Evolutionary conservation across 2,113 vertebrate species (phyloP).

Genomic region (Illadopsis cleaveri): DNA sequence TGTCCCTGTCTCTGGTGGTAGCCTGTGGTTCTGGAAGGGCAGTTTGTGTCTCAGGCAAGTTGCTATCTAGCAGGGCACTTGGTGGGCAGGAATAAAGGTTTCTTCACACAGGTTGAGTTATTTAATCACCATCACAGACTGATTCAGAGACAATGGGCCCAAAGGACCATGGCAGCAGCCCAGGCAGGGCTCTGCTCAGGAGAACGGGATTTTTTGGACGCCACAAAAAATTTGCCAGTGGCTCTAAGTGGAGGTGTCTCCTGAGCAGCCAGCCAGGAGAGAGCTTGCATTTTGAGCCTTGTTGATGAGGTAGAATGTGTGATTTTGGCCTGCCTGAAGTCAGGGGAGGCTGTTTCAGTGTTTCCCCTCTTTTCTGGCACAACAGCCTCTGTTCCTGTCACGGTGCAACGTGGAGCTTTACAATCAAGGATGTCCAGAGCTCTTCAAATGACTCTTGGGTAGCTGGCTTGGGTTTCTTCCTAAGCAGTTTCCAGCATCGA

Average conservation of each 20-base stretch:
- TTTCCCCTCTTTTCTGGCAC: not conserved
- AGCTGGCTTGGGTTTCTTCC: not conserved
- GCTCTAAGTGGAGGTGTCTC: not conserved
- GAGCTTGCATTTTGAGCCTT: not conserved
- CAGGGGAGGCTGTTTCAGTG: not conserved
- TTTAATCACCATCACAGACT: not conserved
- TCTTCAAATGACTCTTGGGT: not conserved
- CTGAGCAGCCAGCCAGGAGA: not conserved
- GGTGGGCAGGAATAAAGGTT: not conserved
- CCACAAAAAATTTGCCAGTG: not conserved
- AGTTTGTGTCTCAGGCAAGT: not conserved
- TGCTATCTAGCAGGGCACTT: not conserved
- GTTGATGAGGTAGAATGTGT: not conserved
- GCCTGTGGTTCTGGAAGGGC: not conserved
- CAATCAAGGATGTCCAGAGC: not conserved
- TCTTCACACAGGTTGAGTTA: not conserved
- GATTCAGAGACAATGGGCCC: not conserved
- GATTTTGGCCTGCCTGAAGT: not conserved
- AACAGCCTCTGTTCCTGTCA: not conserved
- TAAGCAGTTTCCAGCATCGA: not conserved
- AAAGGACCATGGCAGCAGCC: not conserved
- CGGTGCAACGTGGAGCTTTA: not conserved
- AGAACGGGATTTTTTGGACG: rapidly evolving
- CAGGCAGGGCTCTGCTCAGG: not conserved
- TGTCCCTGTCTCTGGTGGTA: not conserved